A percentile compares a stretch with the other conserved stretches of the same genome.
These are phyloP conservation scores for Epinephelus cyanopodus DNA, from an alignment of 2,113 vertebrate species.

Conservation along the genomic window DNA sequence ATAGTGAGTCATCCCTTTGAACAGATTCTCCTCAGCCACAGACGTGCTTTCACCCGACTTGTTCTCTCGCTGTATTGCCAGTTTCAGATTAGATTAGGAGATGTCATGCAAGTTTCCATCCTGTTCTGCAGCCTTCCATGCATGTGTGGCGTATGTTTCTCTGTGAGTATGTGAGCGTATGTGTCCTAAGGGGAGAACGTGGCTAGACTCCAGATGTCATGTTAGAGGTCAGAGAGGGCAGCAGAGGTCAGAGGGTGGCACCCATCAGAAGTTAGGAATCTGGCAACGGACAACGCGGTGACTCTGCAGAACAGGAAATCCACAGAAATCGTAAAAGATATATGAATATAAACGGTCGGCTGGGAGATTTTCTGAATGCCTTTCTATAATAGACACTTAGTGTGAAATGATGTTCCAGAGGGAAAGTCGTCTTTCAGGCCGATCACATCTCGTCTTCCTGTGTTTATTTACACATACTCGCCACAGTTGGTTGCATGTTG, in stretches of 20 bases:
- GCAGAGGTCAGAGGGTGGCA: constrained; percentile 41
- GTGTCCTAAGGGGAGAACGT: constrained; percentile 35
- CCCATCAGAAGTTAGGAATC: constrained; percentile 27
- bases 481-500: constrained; percentile 20
- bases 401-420: constrained; percentile 5
- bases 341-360: constrained; percentile 2
- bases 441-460: constrained; percentile 1
- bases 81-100: constrained; percentile 54
- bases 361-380: constrained; percentile 20
- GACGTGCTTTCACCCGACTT: constrained; percentile 22
- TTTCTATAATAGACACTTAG: constrained; percentile 10
- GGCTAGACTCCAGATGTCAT: constrained; percentile 59
- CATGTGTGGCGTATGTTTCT: constrained; percentile 8
- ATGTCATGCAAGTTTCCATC: constrained; percentile 35
- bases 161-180: neutral
- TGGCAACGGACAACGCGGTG: constrained; percentile 16
- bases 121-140: constrained; percentile 26
- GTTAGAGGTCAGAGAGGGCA: constrained; percentile 23
- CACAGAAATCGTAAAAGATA: constrained; percentile 28
- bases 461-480: constrained; percentile 14
- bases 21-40: constrained; percentile 39
- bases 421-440: neutral
- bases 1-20: constrained; percentile 48
- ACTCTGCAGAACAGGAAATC: constrained; percentile 52
- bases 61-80: constrained; percentile 46